These are phyloP conservation scores for Pantherophis alleghaniensis DNA, from an alignment of 2,797 vertebrate species.

Conservation along the genomic window DNA sequence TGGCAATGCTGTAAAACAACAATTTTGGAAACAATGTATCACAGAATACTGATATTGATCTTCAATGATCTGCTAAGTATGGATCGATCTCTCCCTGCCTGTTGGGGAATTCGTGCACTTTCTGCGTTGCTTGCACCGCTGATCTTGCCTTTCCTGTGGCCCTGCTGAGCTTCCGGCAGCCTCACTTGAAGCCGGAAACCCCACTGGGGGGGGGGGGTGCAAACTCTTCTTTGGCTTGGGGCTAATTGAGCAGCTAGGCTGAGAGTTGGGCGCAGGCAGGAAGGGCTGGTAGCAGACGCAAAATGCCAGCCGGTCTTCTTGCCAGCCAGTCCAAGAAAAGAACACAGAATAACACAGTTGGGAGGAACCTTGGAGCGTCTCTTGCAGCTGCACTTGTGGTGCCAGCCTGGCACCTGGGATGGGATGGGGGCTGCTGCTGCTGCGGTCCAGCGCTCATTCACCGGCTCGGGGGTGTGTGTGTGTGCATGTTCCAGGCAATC, in stretches of 20 bases:
- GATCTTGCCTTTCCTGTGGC: not conserved
- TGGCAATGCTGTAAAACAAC: not conserved
- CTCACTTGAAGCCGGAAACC: not conserved
- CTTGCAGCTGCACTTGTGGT: not conserved
- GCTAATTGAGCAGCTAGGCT: not conserved
- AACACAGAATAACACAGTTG: not conserved
- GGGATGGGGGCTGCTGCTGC: not conserved
- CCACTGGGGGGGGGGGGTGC: too few relatives aligned
- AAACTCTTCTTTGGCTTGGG: not conserved
- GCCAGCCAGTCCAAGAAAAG: not conserved
- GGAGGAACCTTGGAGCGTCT: not conserved
- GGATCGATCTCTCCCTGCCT: not conserved
- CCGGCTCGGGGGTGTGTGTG: not conserved
- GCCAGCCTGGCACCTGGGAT: not conserved
- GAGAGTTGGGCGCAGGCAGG: not conserved
- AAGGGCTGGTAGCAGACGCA: not conserved
- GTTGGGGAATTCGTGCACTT: not conserved
- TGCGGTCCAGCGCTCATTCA: not conserved
- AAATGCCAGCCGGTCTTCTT: not conserved
- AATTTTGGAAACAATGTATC: not conserved
- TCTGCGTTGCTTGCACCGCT: not conserved
- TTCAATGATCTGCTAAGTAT: not conserved
- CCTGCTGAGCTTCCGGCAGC: not conserved
- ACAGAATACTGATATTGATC: not conserved
- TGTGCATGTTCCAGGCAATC: conserved; percentile 81